Base-by-base conservation (phyloP, 2,113 vertebrate genomes). In the Lepus europaeus region DNA sequence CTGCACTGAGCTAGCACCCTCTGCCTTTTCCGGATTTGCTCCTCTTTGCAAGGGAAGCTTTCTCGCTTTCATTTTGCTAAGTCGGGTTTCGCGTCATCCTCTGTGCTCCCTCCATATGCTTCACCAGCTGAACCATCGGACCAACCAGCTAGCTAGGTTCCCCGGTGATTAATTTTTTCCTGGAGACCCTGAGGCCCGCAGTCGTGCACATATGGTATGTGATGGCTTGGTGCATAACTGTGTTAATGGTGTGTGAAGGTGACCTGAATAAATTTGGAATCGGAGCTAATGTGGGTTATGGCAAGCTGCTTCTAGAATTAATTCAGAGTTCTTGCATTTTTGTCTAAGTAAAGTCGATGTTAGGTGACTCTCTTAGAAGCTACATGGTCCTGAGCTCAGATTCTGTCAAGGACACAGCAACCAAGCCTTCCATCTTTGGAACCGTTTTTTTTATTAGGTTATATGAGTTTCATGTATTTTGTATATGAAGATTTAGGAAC, bases 221-320 rank as follows among this genome's bases (percentile, higher is more conserved):
- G 8, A 14, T 89, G 95, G 27, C 96, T 88, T 72, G 51, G 79
- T 92, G 86, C 45, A 91, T 87, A 95, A 68, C 92, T 89, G 83
- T 89, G 86, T 80, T 97, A 81, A 49, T 95, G 69, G 90, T 96
- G 81, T 90, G 4, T 97, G 93, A 96, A 94, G 89, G 91, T 92
- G 96, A 97, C 87, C 77, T 23, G 11, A 88, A 72, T 94, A 74
- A 77, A 94, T 94, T 76, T 76, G 79, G 93, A 96, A 97, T 90
- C 64, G 36, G 70, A 95, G 80, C 94, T 79, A 92, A 81, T 10
- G 45, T 33, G 92, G 36, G 69, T 93, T 94, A 31, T 64, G 63
- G 66, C 17, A 9, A 27, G 25, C 94, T 97, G 90, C 20, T 90
- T 59, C 53, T 86, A 2, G 59, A 59, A 79, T 94, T 70, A 89